Evolutionary conservation across 2,888 invertebrate genomes (phyloP).

Genomic region (Drosophila helvetica): DNA sequence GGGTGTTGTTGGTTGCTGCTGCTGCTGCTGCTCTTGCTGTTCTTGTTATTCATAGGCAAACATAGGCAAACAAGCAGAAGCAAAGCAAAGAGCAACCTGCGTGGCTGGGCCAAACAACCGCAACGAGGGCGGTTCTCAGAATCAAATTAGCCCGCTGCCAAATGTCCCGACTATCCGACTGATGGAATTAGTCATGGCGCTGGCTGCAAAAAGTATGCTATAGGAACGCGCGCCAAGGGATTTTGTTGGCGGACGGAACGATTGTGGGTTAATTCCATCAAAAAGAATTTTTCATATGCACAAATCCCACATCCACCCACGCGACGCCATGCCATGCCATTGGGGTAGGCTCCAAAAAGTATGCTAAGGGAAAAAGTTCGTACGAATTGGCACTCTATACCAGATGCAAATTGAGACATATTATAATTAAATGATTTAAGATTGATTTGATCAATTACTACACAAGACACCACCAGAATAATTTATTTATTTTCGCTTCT

Average conservation of each 20-base stretch:
- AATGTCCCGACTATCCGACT: slow-evolving; percentile 5
- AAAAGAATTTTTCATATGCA: slow-evolving; percentile 28
- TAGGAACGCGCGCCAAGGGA: slow-evolving; percentile 1
- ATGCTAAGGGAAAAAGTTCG: too few relatives aligned
- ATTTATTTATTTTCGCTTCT: background rate
- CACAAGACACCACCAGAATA: background rate
- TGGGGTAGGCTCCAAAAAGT: background rate
- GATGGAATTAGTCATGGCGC: slow-evolving; percentile 16
- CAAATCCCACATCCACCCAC: background rate
- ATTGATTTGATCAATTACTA: background rate
- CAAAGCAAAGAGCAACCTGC: slow-evolving; percentile 72
- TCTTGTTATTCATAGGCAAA: slow-evolving; percentile 62
- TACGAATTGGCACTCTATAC: too few relatives aligned
- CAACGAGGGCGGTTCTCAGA: slow-evolving; percentile 50
- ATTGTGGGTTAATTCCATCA: slow-evolving; percentile 23
- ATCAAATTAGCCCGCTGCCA: slow-evolving; percentile 39
- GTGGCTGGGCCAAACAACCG: slow-evolving; percentile 64
- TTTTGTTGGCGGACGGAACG: too few relatives aligned
- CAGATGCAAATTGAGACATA: background rate
- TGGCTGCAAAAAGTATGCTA: slow-evolving; percentile 40
- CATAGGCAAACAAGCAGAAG: slow-evolving; percentile 64
- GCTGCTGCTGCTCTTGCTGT: slow-evolving; percentile 39
- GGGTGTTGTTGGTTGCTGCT: slow-evolving; percentile 8
- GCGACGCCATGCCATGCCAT: background rate
- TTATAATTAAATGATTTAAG: background rate